phyloP scores from a whole-genome alignment of 2,888 invertebrate species.

The Lasioglossum figueresi region DNA sequence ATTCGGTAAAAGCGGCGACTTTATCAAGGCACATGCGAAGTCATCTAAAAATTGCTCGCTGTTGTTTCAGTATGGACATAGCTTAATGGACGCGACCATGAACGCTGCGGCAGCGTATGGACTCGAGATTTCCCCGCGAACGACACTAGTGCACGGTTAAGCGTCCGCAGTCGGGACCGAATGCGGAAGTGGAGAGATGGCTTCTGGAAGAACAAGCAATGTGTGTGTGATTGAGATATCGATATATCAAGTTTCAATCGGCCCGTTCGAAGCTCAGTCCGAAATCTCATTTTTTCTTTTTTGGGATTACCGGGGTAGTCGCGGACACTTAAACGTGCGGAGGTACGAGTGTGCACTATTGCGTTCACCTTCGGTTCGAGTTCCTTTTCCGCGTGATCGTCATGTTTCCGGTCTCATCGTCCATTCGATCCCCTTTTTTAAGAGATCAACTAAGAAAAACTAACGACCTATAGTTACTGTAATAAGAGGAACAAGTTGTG shows the following conservation, averaged over 20 bases:
- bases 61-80: neutral
- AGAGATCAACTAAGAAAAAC: constrained; percentile 10
- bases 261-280: neutral
- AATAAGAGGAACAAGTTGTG: constrained; percentile 29
- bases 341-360: neutral
- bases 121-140: neutral
- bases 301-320: too few species aligned
- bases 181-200: neutral
- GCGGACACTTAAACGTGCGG: neutral
- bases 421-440: constrained; percentile 36
- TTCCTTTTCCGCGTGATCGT: constrained; percentile 7
- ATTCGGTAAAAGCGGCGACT: neutral
- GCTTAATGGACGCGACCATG: neutral
- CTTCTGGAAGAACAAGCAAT: neutral
- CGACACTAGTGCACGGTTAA: neutral
- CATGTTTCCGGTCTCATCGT: constrained; percentile 41
- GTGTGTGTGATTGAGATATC: neutral
- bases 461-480: constrained; percentile 29
- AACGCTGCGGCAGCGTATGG: neutral
- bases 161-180: neutral
- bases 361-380: neutral
- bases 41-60: neutral
- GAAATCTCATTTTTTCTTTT: neutral
- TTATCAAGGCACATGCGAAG: neutral
- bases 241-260: neutral